These are phyloP conservation scores for Tetragonula carbonaria DNA, from an alignment of 2,888 invertebrate genomes.

Conservation along the genomic window DNA sequence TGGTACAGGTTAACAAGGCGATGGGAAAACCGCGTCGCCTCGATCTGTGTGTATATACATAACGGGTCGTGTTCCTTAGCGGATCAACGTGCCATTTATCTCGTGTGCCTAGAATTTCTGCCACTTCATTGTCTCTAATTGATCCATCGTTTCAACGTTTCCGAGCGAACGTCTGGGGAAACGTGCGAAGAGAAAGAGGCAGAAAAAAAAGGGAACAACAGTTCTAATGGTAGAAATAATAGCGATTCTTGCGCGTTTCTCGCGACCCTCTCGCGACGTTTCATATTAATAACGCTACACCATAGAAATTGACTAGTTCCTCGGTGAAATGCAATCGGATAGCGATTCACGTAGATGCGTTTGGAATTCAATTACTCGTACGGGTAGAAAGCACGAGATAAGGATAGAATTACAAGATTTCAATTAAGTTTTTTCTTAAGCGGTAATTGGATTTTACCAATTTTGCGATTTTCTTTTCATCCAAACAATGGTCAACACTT, in stretches of 20 bases:
- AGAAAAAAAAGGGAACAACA: not conserved
- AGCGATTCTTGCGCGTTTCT: not conserved
- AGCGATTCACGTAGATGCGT: not conserved
- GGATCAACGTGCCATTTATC: not conserved
- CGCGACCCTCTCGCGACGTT: not conserved
- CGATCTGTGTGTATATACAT: conserved; percentile 1
- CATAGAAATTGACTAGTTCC: not conserved
- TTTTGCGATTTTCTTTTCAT: not conserved
- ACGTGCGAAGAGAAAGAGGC: not conserved
- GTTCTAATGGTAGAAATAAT: not conserved
- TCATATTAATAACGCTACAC: too few species aligned
- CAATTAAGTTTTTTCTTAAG: not conserved
- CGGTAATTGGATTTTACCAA: not conserved
- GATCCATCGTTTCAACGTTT: conserved; percentile 7
- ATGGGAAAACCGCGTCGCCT: not conserved
- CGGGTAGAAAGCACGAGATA: not conserved
- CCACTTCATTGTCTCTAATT: conserved; percentile 43
- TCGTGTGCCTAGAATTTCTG: conserved; percentile 22
- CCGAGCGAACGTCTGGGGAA: not conserved
- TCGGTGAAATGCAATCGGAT: not conserved
- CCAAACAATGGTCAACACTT: not conserved
- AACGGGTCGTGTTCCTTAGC: conserved; percentile 17
- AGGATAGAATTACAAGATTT: not conserved
- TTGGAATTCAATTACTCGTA: not conserved
- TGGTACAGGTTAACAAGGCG: not conserved